A percentile compares a stretch with the other conserved stretches of the same genome.
These are phyloP conservation scores for Pachliopta kotzebuea DNA, from an alignment of 2,888 invertebrate genomes.

Conservation along the genomic window DNA sequence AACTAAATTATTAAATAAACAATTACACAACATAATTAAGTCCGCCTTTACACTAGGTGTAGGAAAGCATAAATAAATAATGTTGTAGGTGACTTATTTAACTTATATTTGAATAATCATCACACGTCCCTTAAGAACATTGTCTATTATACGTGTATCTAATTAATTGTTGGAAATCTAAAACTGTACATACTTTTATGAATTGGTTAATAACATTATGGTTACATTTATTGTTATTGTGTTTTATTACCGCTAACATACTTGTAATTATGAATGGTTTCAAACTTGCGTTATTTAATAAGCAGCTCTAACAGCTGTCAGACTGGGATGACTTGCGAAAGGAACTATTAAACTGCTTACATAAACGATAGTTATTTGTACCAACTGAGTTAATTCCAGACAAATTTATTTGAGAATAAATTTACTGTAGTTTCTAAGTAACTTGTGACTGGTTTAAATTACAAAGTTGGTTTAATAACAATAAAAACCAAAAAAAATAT, in stretches of 20 bases:
- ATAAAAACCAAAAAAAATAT: no score
- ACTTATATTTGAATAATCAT: neutral
- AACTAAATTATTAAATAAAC: neutral
- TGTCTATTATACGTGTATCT: no score
- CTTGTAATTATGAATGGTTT: constrained; percentile 31
- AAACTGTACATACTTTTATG: no score
- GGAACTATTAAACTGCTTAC: constrained; percentile 16
- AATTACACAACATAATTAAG: neutral
- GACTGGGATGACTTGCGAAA: constrained; percentile 20
- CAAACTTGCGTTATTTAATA: constrained; percentile 29
- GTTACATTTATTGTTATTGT: neutral
- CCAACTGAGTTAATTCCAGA: constrained; percentile 32
- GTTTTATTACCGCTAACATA: neutral
- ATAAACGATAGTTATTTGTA: constrained; percentile 16
- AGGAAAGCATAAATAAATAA: no score
- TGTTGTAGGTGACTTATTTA: neutral
- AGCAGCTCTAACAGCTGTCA: constrained; percentile 11
- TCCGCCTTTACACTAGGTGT: no score
- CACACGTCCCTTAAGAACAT: neutral
- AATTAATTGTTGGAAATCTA: no score
- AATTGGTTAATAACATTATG: neutral
- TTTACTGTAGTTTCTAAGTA: neutral
- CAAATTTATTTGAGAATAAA: constrained; percentile 15
- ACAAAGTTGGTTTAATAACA: no score
- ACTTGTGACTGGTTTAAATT: neutral